These are phyloP conservation scores for Oreamnos americanus DNA, from an alignment of 2,113 vertebrate species.

Conservation along the genomic window DNA sequence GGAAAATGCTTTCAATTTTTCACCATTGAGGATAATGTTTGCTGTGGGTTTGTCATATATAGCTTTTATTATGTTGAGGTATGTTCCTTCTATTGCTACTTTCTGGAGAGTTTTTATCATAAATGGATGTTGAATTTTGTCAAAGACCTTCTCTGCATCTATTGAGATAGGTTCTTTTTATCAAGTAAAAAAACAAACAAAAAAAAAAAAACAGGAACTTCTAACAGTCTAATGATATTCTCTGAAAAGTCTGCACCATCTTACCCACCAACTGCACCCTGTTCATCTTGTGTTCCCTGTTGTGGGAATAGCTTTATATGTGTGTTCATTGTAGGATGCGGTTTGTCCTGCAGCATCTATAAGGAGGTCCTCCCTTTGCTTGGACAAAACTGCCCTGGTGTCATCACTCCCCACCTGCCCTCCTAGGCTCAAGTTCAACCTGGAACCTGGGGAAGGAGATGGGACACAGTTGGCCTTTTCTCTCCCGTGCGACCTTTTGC, in stretches of 20 bases:
- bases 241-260: neutral
- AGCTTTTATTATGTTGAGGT: no score
- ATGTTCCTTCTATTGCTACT: no score
- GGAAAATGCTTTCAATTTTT: no score
- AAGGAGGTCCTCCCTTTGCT: no score
- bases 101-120: no score
- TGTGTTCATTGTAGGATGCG: rapidly evolving
- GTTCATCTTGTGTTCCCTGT: neutral
- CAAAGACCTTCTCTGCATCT: no score
- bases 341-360: neutral
- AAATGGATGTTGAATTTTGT: no score
- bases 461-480: neutral
- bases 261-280: rapidly evolving
- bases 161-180: neutral
- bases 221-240: neutral
- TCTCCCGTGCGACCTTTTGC: rapidly evolving
- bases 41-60: no score
- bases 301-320: rapidly evolving
- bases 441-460: neutral
- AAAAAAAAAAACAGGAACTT: neutral
- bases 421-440: neutral
- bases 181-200: neutral
- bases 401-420: neutral
- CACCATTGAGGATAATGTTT: no score
- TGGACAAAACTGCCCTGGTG: neutral